Evolutionary conservation across 2,797 vertebrate genomes (phyloP), one percentile per base, ranked within the genome.

Genomic region (Anabacerthia variegaticeps): DNA sequence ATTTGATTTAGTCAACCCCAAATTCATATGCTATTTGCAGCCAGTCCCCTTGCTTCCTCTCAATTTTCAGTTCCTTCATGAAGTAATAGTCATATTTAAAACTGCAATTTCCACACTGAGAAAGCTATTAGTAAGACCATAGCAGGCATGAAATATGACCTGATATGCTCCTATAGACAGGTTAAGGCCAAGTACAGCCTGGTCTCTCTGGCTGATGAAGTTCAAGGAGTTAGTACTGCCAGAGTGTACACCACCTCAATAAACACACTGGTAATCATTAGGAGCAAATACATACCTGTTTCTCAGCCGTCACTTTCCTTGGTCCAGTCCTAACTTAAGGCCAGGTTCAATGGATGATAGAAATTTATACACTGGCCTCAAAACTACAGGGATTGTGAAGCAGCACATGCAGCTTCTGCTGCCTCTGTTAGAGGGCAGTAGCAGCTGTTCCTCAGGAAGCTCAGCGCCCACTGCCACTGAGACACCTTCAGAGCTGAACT

Each of bases 111-210:
- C 44, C 46, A 55, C 10, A 23, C 34, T 16, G 23, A 63, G n/a
- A 71, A 55, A 71, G 9, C 10, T 51, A 48, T 61, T 51, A 52
- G 28, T 39, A 36, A 55, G 63, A 49, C 8, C 6, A 37, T 1
- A n/a, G 26, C n/a, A 34, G 43, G 30, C 5, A 11, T 37, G 20
- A 59, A 54, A 61, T 17, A 39, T 3, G 3, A n/a, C 21, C 27
- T 0, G 0, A 76, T n/a, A 36, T 10, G 21, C 13, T 28, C 27
- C 6, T 11, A 5, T 1, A 20, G 36, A 12, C 16, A 41, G 58
- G 5, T 12, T 43, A 26, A 62, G 22, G 12, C 9, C 4, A 34
- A 12, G 21, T 17, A 51, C 0, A 0, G 52, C 2, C 26, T 51
- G 39, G 14, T 17, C 79, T 2, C 19, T 36, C 51, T 58, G 21